Evolutionary conservation across 2,113 vertebrate genomes (phyloP).

Genomic region (Melanocharis versteri): DNA sequence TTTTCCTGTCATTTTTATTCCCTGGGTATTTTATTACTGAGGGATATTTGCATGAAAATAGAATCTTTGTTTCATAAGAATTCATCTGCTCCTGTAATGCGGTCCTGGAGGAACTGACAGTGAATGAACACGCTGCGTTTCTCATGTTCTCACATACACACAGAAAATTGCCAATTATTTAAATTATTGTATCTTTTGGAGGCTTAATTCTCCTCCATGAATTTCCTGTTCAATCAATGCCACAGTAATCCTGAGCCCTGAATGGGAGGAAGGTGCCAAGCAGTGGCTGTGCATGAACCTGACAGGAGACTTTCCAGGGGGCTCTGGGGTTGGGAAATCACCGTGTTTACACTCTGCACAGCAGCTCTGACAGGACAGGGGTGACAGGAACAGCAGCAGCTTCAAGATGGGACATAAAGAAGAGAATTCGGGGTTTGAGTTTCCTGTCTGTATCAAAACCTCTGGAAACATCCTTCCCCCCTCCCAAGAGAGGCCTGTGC

Average conservation of each 20-base stretch:
- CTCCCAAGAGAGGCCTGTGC: background rate
- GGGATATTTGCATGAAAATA: conserved; percentile 71
- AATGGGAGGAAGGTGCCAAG: background rate
- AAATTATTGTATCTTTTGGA: conserved; percentile 62
- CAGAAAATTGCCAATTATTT: conserved; percentile 45
- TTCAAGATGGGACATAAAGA: background rate
- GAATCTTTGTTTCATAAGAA: conserved; percentile 66
- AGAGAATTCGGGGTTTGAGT: background rate
- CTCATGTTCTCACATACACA: conserved; percentile 45
- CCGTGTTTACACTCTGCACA: background rate
- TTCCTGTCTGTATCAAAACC: background rate
- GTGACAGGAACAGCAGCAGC: background rate
- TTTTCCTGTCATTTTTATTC: conserved; percentile 58
- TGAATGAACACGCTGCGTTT: conserved; percentile 47
- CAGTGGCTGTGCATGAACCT: background rate
- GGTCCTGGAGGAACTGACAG: conserved; percentile 38
- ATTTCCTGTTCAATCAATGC: conserved; percentile 37
- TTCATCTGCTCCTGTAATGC: conserved; percentile 29
- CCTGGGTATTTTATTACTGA: conserved; percentile 59
- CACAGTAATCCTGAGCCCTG: background rate
- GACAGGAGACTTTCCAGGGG: background rate
- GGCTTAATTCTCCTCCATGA: conserved; percentile 50
- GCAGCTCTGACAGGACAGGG: background rate
- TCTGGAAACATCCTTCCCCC: background rate
- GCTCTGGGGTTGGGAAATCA: background rate